A percentile compares a stretch with the other conserved stretches of the same genome.
Conservation (phyloP, 2,797 vertebrate species). For the Takifugu ocellatus region DNA sequence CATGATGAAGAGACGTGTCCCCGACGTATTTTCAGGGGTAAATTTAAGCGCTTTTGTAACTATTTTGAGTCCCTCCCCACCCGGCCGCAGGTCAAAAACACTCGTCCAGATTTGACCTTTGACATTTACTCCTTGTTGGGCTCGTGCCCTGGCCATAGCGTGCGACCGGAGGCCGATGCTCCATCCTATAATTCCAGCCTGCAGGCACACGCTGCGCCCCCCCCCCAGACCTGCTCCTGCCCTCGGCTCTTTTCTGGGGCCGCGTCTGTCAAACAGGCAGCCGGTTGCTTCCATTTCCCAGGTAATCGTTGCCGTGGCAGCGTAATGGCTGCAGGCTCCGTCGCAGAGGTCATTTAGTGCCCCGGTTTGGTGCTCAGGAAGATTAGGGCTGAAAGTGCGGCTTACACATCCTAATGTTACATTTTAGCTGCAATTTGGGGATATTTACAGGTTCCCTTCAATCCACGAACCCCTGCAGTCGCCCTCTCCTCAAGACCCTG, state of each 20-base stretch:
- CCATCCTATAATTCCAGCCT: conserved; percentile 56
- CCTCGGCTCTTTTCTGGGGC: conserved; percentile 37
- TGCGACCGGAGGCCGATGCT: conserved; percentile 42
- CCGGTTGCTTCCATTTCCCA: conserved; percentile 53
- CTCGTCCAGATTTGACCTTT: conserved; percentile 25
- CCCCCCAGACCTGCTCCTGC: conserved; percentile 55
- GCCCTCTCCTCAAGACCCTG: conserved; percentile 45
- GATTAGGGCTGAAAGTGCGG: conserved; percentile 64
- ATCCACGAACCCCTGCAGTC: conserved; percentile 42
- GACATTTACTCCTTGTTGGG: conserved; percentile 35
- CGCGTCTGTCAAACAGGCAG: conserved; percentile 2
- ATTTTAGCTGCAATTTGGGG: conserved; percentile 74
- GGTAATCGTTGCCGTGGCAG: conserved; percentile 68
- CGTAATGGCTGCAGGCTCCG: conserved; percentile 64
- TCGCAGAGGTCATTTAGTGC: conserved; percentile 71
- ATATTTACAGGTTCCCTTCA: conserved; percentile 64
- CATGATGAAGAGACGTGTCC: no score
- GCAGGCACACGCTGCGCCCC: conserved; percentile 36
- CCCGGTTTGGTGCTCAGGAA: conserved; percentile 53
- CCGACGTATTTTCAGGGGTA: no score
- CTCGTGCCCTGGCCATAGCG: conserved; percentile 24
- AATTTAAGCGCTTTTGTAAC: no score
- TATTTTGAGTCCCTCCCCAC: no score
- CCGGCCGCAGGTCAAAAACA: conserved; percentile 6
- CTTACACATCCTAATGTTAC: conserved; percentile 70